These are phyloP conservation scores for Sialis fuliginosa DNA, from an alignment of 2,888 invertebrate genomes.

Conservation along the genomic window DNA sequence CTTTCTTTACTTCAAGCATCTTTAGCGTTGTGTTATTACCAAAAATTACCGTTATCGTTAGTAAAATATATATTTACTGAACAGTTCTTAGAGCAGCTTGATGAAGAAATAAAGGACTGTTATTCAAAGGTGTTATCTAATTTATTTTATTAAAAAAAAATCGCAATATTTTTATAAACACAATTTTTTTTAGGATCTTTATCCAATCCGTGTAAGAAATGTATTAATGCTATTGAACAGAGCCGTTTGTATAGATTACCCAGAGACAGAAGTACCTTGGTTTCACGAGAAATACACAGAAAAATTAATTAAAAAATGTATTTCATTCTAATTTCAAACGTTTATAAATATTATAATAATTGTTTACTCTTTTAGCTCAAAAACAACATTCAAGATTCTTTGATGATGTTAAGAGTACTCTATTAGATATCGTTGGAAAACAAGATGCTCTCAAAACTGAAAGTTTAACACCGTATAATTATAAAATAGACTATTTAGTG, in stretches of 20 bases:
- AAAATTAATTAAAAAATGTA: constrained; percentile 28
- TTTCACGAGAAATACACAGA: constrained; percentile 43
- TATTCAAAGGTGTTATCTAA: constrained; percentile 30
- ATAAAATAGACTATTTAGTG: constrained; percentile 24
- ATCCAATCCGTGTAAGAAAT: constrained; percentile 32
- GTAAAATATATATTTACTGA: constrained; percentile 37
- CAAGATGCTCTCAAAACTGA: constrained; percentile 16
- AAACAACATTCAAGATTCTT: constrained; percentile 10
- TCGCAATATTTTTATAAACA: background rate
- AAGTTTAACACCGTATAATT: constrained; percentile 26
- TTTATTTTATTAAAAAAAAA: too few species aligned
- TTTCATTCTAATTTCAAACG: constrained; percentile 1
- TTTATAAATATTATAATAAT: background rate
- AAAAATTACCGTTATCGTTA: constrained; percentile 29
- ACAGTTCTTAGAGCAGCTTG: constrained; percentile 37
- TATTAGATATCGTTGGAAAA: constrained; percentile 16
- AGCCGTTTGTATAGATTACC: constrained; percentile 42
- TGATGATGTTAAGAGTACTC: constrained; percentile 11
- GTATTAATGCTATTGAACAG: constrained; percentile 43
- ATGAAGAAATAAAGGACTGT: constrained; percentile 34
- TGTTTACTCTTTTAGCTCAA: constrained; percentile 9
- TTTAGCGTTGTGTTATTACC: constrained; percentile 33
- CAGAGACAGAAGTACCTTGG: constrained; percentile 44
- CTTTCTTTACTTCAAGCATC: constrained; percentile 32
- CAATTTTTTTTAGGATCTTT: constrained; percentile 26